Base-by-base conservation (phyloP, 2,888 invertebrate genomes). In the Orthonevra nobilis region DNA sequence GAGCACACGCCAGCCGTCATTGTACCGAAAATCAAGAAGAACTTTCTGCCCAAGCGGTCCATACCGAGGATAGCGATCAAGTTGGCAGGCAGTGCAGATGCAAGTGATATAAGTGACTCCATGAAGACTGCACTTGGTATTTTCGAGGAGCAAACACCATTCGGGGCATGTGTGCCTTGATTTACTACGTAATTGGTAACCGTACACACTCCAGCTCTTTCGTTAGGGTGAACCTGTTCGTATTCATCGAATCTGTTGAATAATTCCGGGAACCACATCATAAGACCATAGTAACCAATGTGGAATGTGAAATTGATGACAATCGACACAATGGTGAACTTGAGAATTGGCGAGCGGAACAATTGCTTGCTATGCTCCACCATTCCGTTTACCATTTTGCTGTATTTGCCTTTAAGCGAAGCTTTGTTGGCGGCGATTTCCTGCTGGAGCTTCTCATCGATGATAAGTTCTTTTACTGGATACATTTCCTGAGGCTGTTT, bases 181-280 rank as follows among this genome's bases (percentile, higher is more conserved):
- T 91, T 90, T 2, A 94, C 93, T 20, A 95, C 94, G 87, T 92
- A 95, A 0, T 92, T 90, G 9, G 95, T 96, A 68, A 96, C 95
- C 77, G 92, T 89, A 85, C 95, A 95, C 63, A 95, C 94, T 82
- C 92, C 92, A 0, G 93, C 93, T 52, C 66, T 81, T 48, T 91
- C 90, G 83, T 91, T 92, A 52, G 93, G 93, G 88, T 94, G 92
- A 26, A 90, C 90, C 56, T 91, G 90, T 52, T 92, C 91, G 89
- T 92, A 96, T 86, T 95, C 94, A 89, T 96, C 95, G 87, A 95
- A 96, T 46, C 97, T 94, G 87, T 95, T 95, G 90, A 97, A 97
- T 86, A 97, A 91, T 89, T 97, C 97, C 0, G 97, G 97, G 90
- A 97, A 97, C 97, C 97, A 97, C 95, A 97, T 96, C 95, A 96